These are phyloP conservation scores for Agrilus planipennis DNA, from an alignment of 1,140 invertebrate species.

Conservation along the genomic window DNA sequence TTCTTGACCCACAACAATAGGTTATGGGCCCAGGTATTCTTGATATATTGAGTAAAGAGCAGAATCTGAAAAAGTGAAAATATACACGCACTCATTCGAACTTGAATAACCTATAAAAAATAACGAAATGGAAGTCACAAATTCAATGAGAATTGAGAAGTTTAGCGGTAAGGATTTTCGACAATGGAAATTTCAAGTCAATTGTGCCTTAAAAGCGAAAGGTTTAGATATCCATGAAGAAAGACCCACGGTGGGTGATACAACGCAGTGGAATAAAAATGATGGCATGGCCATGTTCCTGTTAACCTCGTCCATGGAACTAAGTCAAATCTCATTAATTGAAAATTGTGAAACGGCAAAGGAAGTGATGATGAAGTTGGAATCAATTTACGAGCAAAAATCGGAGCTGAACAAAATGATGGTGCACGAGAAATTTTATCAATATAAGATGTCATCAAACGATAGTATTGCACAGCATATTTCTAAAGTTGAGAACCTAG, in stretches of 20 bases:
- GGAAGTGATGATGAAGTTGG: constrained; percentile 24
- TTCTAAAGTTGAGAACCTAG: constrained; percentile 27
- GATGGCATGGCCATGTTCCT: constrained; percentile 27
- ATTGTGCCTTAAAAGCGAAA: constrained; percentile 24
- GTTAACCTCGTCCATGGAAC: constrained; percentile 27
- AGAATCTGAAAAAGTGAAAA: no score
- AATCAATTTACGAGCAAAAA: constrained; percentile 27
- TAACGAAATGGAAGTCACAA: no score
- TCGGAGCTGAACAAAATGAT: constrained; percentile 28
- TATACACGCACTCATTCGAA: no score
- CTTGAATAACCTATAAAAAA: no score
- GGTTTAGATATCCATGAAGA: constrained; percentile 17
- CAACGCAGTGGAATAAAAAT: constrained; percentile 22
- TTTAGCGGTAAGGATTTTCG: constrained; percentile 26
- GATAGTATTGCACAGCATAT: constrained; percentile 29
- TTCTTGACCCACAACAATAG: no score
- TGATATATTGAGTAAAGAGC: no score
- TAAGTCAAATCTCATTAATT: constrained; percentile 25
- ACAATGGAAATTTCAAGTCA: constrained; percentile 28
- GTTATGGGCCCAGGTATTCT: no score
- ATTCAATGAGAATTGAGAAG: constrained; percentile 12
- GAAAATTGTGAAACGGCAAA: constrained; percentile 26
- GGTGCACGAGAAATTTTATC: constrained; percentile 29
- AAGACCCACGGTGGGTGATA: constrained; percentile 1
- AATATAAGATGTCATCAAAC: constrained; percentile 24